Percentiles rank a stretch among this genome's conserved stretches.
Evolutionary conservation across 2,113 vertebrate species (phyloP).

Genomic region (Sceloporus undulatus): DNA sequence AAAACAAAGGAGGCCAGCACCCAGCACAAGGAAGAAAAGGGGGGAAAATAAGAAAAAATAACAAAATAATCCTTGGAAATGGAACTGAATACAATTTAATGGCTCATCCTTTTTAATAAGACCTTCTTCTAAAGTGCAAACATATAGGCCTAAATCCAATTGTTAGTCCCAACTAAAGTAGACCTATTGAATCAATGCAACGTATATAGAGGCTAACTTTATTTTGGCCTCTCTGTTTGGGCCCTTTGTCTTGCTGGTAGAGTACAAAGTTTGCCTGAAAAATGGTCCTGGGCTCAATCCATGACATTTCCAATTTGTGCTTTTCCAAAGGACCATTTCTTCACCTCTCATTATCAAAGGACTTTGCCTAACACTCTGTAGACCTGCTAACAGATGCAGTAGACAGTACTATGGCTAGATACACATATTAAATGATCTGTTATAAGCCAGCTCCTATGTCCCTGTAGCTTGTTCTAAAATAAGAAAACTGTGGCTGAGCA

Average conservation of each 20-base stretch:
- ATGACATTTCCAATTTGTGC: background rate
- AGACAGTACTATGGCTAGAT: background rate
- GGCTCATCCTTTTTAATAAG: no score
- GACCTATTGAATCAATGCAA: no score
- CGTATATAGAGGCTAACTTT: no score
- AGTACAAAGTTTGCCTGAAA: background rate
- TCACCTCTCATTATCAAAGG: background rate
- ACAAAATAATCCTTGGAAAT: background rate
- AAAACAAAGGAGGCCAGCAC: background rate
- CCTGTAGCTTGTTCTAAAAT: background rate
- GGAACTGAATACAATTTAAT: background rate
- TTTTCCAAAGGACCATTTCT: background rate
- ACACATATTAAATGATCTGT: background rate
- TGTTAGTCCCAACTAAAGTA: no score
- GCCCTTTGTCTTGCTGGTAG: no score
- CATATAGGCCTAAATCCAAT: background rate
- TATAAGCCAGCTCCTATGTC: background rate
- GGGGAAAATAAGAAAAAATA: background rate
- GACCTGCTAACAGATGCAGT: background rate
- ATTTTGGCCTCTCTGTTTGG: no score
- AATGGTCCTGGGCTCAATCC: background rate
- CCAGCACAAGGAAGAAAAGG: background rate
- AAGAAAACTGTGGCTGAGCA: background rate
- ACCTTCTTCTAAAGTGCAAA: background rate
- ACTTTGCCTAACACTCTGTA: background rate